Conservation (phyloP, 2,888 invertebrate species). For the Amphiduros pacificus region DNA sequence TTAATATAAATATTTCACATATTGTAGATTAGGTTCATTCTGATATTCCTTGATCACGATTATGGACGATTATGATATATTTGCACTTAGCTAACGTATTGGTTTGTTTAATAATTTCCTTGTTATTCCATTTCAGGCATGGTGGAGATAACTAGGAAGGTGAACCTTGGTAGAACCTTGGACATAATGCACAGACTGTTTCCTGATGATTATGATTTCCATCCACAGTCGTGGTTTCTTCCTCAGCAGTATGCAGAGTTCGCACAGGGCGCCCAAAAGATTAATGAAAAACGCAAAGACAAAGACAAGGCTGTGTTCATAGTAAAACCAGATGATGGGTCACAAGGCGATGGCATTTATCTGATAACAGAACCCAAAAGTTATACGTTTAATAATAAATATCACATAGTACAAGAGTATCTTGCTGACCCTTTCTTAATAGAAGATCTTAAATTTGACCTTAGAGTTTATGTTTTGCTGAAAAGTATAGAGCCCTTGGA, state of each 20-base stretch:
- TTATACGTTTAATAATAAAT: constrained; percentile 30
- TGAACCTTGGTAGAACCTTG: constrained; percentile 59
- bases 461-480: constrained; percentile 61
- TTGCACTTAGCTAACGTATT: no score
- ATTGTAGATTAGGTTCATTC: no score
- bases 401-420: constrained; percentile 60
- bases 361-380: constrained; percentile 59
- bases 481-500: constrained; percentile 60
- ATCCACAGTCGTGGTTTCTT: constrained; percentile 62
- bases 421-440: constrained; percentile 57
- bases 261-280: constrained; percentile 30
- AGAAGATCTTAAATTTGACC: constrained; percentile 62
- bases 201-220: constrained; percentile 61
- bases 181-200: constrained; percentile 60
- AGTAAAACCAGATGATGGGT: constrained; percentile 63
- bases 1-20: no score
- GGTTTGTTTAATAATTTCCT: no score
- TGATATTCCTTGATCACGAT: no score
- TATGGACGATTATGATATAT: no score
- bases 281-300: neutral
- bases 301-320: constrained; percentile 57
- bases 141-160: constrained; percentile 60
- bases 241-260: constrained; percentile 60
- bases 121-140: constrained; percentile 53
- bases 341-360: constrained; percentile 63